phyloP scores from a whole-genome alignment of 2,797 vertebrate genomes.

The Dryobates pubescens region DNA sequence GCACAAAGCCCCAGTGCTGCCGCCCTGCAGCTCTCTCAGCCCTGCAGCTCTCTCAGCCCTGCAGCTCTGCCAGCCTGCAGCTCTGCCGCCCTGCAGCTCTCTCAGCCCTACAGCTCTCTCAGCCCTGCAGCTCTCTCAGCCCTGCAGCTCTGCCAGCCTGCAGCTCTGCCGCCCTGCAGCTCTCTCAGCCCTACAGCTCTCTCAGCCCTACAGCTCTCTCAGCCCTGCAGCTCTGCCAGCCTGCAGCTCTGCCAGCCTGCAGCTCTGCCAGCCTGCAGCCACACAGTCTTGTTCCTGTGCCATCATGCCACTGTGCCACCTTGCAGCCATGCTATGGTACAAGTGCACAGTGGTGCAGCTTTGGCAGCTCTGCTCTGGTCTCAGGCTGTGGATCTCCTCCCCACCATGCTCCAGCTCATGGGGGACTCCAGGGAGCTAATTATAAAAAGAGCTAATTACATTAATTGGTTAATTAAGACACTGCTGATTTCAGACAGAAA shows the following conservation, averaged over 20 bases:
- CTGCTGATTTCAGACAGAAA: not conserved
- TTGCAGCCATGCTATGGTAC: accelerated
- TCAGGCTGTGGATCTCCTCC: not conserved
- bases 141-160: accelerated
- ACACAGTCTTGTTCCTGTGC: too few species aligned
- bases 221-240: accelerated
- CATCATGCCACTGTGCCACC: not conserved
- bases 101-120: not conserved
- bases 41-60: not conserved
- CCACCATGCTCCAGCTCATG: accelerated
- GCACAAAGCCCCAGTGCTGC: constrained; percentile 21
- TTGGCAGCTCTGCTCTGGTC: too few species aligned
- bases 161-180: accelerated
- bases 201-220: not conserved
- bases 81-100: accelerated
- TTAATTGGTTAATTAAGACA: constrained; percentile 39
- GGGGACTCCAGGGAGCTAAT: not conserved
- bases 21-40: accelerated
- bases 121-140: too few species aligned
- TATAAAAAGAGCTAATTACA: constrained; percentile 1
- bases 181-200: not conserved
- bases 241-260: accelerated
- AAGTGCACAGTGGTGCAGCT: not conserved
- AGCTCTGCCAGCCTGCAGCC: too few species aligned
- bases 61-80: accelerated